Evolutionary conservation across 2,113 vertebrate species (phyloP), one percentile per base, ranked within the genome.

Genomic region (Ictidomys tridecemlineatus): DNA sequence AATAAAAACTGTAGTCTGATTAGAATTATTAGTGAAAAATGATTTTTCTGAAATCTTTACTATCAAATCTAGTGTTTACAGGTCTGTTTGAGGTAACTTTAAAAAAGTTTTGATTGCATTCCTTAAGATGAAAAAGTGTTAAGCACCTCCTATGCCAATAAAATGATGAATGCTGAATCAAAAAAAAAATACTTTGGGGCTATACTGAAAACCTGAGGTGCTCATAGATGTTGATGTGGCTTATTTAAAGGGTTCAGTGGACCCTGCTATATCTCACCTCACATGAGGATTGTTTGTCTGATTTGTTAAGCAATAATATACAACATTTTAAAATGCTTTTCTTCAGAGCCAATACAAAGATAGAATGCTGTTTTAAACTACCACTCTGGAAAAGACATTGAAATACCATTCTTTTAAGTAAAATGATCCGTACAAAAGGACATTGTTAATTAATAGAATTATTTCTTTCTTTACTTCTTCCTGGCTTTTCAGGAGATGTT

Each of bases 401-500:
- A 63, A 82, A 61, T 93, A 26, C 18, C 42, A 37, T 56, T 95
- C 17, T 78, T 85, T 65, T 45, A 97, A 95, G n/a, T 91, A 91
- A 89, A 93, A 78, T 83, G 48, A 37, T 53, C 8, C 92, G 13
- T 79, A 48, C 53, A 82, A 74, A 67, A 24, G 5, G 5, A 18
- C 34, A 53, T 42, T 80, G 48, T 20, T 91, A 70, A 53, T 78
- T 91, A 90, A 85, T 65, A 77, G 65, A 78, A 86, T 4, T 26
- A 20, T 94, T 63, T 96, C 32, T 85, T 86, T 53, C 34, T 79
- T 10, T 3, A 10, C 77, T 16, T 97, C 70, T 90, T 85, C 53
- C 91, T 34, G 92, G 67, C 97, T 26, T 98, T 98, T 97, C 93
- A 99, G 99, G 98, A 98, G 95, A 98, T 98, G 98, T 97, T 98